Evolutionary conservation across 2,113 vertebrate species (phyloP), one percentile per base, ranked within the genome.

Genomic region (Procapra przewalskii): DNA sequence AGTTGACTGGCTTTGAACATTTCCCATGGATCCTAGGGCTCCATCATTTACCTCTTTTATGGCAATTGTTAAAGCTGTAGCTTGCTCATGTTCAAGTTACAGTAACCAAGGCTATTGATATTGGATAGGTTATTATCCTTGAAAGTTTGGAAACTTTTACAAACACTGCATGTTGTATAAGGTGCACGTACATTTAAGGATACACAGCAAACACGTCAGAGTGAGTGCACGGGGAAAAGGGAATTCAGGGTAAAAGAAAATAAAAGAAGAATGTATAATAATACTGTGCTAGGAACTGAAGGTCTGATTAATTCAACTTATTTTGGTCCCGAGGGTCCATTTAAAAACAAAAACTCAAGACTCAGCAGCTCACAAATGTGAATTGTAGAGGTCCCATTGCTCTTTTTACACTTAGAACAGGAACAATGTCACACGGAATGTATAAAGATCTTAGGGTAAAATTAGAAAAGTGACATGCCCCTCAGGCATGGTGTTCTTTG

Each of bases 331-430:
- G 7, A 59, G 14, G 15, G 55, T 13, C 40, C 6, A 40, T 40
- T 91, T 60, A 57, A 87, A 93, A 62, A 90, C 43, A 45, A 84
- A 97, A 96, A 81, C 45, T 79, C 55, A 85, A 55, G 87, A 93
- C 33, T 93, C 71, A 93, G 80, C 79, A 93, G 7, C n/a, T 92
- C 40, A 90, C 19, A 92, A 40, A 80, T 36, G 21, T 84, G 84
- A 88, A 62, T 27, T 81, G 33, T 40, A 45, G 83, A 43, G 6
- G 64, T 88, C 48, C 59, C 52, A 87, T 64, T 43, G 88, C 57
- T 60, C 19, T 54, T 97, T 93, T 89, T 52, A 80, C 9, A 87
- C 54, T 59, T 6, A 85, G 60, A 91, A 50, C 14, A 81, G 0
- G 3, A 82, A 55, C 45, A 97, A 36, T 84, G 45, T 93, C 82